These are phyloP conservation scores for Haemorhous mexicanus DNA, from an alignment of 2,113 vertebrate genomes.

Conservation along the genomic window DNA sequence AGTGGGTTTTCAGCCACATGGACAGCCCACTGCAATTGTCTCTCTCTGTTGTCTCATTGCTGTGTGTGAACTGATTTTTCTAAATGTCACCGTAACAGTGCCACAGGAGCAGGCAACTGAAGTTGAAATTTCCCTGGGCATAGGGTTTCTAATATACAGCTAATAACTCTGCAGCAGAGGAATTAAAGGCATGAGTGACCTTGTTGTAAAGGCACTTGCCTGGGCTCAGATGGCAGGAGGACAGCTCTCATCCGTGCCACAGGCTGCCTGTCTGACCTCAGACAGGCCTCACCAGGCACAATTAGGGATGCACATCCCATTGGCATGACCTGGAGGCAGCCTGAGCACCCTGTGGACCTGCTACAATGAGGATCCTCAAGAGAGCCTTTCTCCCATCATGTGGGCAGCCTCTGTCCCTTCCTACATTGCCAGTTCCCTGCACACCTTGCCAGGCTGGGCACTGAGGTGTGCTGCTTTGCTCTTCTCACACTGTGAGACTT, in stretches of 20 bases:
- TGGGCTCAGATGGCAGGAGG: not conserved
- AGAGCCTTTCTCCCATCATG: not conserved
- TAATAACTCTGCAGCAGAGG: not conserved
- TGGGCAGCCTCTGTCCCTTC: not conserved
- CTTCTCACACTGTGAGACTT: not conserved
- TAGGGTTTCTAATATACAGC: not conserved
- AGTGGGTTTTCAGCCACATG: not conserved
- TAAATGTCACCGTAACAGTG: not conserved
- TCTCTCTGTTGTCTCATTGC: not conserved
- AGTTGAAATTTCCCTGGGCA: not conserved
- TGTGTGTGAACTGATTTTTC: not conserved
- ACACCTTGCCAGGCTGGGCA: not conserved
- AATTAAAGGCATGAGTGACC: not conserved
- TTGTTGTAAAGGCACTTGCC: not conserved
- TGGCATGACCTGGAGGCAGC: not conserved
- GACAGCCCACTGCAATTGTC: rapidly evolving
- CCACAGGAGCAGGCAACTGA: not conserved
- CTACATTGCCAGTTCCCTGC: not conserved
- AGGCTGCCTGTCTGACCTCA: not conserved
- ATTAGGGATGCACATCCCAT: not conserved
- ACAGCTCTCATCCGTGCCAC: not conserved
- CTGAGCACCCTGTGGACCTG: not conserved
- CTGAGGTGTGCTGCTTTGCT: not conserved
- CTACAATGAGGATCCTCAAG: not conserved
- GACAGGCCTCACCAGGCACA: not conserved